Conservation (phyloP, 1,140 invertebrate species). For the Heliconius nattereri region DNA sequence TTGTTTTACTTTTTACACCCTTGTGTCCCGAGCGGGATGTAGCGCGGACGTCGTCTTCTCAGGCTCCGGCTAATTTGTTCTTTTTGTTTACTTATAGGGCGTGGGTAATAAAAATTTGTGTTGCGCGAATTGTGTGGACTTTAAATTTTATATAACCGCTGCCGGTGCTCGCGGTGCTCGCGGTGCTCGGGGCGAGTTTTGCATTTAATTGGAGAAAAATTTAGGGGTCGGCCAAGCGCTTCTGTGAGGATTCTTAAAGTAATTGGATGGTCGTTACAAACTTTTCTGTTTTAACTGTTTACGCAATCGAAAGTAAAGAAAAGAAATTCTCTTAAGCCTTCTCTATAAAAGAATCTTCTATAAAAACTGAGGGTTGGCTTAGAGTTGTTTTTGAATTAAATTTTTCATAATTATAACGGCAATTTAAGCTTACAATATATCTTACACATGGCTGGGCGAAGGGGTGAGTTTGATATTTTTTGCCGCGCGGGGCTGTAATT, state of each 20-base stretch:
- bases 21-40: conserved; percentile 73
- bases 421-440: conserved; percentile 51
- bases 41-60: conserved; percentile 62
- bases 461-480: conserved; percentile 71
- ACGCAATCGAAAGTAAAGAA: conserved; percentile 53
- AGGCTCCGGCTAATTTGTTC: conserved; percentile 74
- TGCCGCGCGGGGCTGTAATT: conserved; percentile 61
- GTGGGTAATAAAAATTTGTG: conserved; percentile 80
- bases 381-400: conserved; percentile 7
- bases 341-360: conserved; percentile 1
- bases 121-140: conserved; percentile 80
- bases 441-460: conserved; percentile 64
- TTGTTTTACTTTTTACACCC: conserved; percentile 81
- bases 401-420: conserved; percentile 47
- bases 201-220: conserved; percentile 80
- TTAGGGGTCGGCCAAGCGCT: conserved; percentile 74
- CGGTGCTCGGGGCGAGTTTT: conserved; percentile 68
- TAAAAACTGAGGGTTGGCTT: neutral
- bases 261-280: conserved; percentile 77
- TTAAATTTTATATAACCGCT: conserved; percentile 78
- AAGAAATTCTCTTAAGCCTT: conserved; percentile 38
- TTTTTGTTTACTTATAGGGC: conserved; percentile 77
- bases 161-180: conserved; percentile 55
- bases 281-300: conserved; percentile 74
- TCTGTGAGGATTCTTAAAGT: conserved; percentile 78